phyloP scores from a whole-genome alignment of 2,888 invertebrate species.

The Thelaira solivaga region DNA sequence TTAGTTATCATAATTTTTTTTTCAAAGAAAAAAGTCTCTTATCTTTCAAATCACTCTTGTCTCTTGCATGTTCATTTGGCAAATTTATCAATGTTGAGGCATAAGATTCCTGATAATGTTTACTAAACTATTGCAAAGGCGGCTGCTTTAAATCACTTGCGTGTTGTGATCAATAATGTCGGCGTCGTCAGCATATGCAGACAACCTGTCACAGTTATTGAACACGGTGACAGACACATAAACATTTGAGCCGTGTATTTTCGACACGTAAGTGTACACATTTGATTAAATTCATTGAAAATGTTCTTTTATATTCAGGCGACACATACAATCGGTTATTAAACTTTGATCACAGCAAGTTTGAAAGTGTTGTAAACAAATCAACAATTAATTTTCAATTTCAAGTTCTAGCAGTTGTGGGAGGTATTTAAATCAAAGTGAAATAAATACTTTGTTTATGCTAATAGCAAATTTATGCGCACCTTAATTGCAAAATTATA shows the following conservation, averaged over 20 bases:
- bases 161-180: constrained; percentile 44
- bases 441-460: too few species aligned
- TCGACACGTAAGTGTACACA: constrained; percentile 22
- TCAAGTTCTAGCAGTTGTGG: not conserved
- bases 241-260: constrained; percentile 29
- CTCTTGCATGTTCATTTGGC: not conserved
- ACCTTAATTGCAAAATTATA: too few species aligned
- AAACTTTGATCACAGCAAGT: constrained; percentile 25
- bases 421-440: constrained; percentile 7
- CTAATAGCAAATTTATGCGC: too few species aligned
- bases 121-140: constrained; percentile 25
- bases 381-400: constrained; percentile 3
- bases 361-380: not conserved
- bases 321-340: constrained; percentile 3
- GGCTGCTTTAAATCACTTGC: constrained; percentile 30
- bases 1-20: not conserved
- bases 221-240: constrained; percentile 35
- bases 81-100: constrained; percentile 7
- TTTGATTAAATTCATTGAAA: constrained; percentile 4
- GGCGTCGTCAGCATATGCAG: constrained; percentile 29
- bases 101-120: constrained; percentile 28
- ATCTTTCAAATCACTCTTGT: not conserved
- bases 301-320: constrained; percentile 14
- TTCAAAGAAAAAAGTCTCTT: not conserved
- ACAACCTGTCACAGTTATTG: constrained; percentile 45